Evolutionary conservation across 2,113 vertebrate species (phyloP).

Genomic region (Lophura nycthemera): DNA sequence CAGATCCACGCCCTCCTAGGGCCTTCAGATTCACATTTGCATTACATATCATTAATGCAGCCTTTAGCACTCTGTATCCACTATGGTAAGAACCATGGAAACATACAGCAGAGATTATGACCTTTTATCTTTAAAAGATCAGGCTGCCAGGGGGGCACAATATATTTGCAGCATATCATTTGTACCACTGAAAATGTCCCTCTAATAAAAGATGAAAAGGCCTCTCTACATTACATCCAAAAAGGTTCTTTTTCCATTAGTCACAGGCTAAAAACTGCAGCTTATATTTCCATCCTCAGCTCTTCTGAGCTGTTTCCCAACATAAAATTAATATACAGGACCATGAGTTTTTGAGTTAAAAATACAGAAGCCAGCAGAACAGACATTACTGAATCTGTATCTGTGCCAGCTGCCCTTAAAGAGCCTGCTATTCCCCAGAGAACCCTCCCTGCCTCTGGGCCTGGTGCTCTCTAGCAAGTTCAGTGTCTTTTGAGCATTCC

Average conservation of each 20-base stretch:
- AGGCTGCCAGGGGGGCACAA: background rate
- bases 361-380: background rate
- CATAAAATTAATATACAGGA: background rate
- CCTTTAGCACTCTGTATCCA: background rate
- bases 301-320: background rate
- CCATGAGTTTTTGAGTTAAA: background rate
- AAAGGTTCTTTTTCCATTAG: background rate
- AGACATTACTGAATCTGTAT: background rate
- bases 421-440: background rate
- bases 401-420: background rate
- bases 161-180: background rate
- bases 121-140: background rate
- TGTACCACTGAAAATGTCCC: background rate
- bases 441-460: background rate
- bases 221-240: background rate
- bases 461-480: background rate
- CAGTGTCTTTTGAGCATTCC: background rate
- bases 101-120: background rate
- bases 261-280: slow-evolving; percentile 10
- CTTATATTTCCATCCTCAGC: background rate
- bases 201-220: background rate
- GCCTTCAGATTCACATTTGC: background rate
- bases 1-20: background rate
- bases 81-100: background rate
- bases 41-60: background rate